phyloP scores from a whole-genome alignment of 2,888 invertebrate genomes.

The Morinoia aosen region DNA sequence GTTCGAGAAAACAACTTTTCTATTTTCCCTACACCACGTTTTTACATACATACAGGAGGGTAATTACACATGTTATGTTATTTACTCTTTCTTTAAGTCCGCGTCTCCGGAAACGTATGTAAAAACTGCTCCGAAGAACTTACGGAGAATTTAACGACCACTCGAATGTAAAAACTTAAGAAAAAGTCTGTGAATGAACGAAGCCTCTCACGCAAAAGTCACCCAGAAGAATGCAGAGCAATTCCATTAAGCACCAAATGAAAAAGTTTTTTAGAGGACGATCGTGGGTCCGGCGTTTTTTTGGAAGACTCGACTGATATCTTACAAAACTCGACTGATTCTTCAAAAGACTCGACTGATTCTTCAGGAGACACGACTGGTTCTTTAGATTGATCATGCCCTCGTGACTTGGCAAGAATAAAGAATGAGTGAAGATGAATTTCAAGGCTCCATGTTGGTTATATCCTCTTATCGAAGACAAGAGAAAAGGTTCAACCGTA shows the following conservation, averaged over 20 bases:
- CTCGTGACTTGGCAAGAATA: background rate
- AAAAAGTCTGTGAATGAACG: background rate
- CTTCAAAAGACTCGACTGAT: background rate
- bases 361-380: background rate
- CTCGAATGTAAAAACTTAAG: background rate
- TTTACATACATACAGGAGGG: background rate
- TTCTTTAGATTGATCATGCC: background rate
- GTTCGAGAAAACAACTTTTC: background rate
- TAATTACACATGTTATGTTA: background rate
- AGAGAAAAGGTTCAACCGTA: background rate
- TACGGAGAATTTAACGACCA: background rate
- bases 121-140: background rate
- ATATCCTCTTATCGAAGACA: background rate
- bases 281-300: background rate
- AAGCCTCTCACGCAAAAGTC: background rate
- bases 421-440: background rate
- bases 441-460: background rate
- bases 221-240: conserved; percentile 32
- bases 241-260: conserved; percentile 40
- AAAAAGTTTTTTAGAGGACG: conserved; percentile 14
- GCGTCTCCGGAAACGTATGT: background rate
- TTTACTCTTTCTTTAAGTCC: background rate
- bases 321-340: background rate
- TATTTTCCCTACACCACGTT: background rate
- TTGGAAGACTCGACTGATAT: background rate